Conservation (phyloP, 2,797 vertebrate genomes). For the Garrulus glandarius region DNA sequence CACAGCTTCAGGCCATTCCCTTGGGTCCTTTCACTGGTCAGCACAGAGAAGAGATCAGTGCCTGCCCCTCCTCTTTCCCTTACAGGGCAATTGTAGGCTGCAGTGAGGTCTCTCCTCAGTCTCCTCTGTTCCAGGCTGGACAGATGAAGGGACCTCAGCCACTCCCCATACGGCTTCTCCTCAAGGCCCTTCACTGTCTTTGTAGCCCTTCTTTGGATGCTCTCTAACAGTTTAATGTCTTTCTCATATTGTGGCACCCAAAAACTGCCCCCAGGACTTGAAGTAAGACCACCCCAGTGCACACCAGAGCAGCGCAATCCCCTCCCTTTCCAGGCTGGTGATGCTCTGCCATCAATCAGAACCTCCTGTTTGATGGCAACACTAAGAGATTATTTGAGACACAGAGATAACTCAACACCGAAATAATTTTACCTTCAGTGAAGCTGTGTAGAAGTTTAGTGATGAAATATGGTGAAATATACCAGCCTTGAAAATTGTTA, state of each 20-base stretch:
- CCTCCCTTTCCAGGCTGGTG: fast-evolving
- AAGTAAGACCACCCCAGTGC: background rate
- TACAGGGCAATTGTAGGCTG: fast-evolving
- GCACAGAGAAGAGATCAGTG: too few species aligned
- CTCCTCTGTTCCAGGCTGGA: background rate
- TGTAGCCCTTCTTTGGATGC: too few species aligned
- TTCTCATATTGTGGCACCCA: background rate
- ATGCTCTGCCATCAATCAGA: background rate
- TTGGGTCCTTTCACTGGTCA: background rate
- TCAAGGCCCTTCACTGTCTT: background rate
- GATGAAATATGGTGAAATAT: background rate
- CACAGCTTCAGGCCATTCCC: background rate
- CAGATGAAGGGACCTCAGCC: background rate
- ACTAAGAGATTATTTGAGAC: background rate
- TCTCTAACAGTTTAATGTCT: background rate
- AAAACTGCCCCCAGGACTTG: fast-evolving
- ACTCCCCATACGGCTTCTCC: fast-evolving
- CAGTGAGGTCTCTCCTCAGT: fast-evolving
- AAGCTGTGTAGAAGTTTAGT: background rate
- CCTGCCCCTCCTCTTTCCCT: background rate
- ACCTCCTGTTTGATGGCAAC: background rate
- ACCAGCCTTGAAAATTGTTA: background rate
- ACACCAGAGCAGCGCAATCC: background rate
- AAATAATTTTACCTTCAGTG: background rate
- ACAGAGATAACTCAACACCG: background rate